Evolutionary conservation across 2,888 invertebrate species (phyloP).

Genomic region (Macrophya annulata): DNA sequence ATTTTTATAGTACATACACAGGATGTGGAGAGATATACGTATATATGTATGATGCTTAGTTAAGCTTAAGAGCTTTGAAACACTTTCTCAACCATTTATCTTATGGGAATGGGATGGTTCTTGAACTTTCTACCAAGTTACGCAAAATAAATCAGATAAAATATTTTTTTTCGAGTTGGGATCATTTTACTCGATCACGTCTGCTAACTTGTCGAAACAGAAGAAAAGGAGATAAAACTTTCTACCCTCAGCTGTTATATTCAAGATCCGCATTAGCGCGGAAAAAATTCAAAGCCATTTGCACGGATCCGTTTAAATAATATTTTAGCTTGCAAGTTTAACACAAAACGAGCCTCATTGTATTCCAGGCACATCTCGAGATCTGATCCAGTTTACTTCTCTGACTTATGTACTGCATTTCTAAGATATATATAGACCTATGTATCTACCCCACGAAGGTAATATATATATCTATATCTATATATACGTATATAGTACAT

Average conservation of each 20-base stretch:
- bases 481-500: neutral
- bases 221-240: constrained; percentile 25
- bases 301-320: constrained; percentile 23
- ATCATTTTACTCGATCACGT: constrained; percentile 28
- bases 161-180: neutral
- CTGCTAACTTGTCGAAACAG: neutral
- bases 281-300: constrained; percentile 26
- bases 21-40: too few species aligned
- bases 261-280: constrained; percentile 4
- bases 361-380: constrained; percentile 26
- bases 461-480: too few species aligned
- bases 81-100: neutral
- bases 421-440: neutral
- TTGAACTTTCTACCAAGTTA: neutral
- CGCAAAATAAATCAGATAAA: neutral
- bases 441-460: neutral
- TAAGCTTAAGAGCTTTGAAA: neutral
- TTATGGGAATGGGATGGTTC: neutral
- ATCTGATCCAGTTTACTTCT: constrained; percentile 29
- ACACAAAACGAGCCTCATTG: constrained; percentile 16
- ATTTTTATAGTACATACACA: neutral
- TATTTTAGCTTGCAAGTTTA: neutral
- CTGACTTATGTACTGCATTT: constrained; percentile 9
- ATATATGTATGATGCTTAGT: neutral
- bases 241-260: neutral